Base-by-base conservation (phyloP, 2,888 invertebrate species). In the Xanthia icteritia region DNA sequence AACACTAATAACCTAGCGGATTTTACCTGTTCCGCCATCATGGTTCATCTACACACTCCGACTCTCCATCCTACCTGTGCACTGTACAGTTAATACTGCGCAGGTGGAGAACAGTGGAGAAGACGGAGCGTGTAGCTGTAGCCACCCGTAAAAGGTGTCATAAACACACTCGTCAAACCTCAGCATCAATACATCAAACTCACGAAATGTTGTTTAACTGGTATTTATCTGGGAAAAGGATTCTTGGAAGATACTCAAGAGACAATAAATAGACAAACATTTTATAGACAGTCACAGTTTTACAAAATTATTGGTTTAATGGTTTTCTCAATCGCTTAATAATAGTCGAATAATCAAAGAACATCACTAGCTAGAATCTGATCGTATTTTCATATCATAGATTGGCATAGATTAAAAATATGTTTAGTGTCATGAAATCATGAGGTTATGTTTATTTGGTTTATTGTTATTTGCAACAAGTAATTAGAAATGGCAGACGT, bases 401-500 rank as follows among this genome's bases (percentile, higher is more conserved):
- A n/a, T n/a, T n/a, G n/a, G 3, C 27, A 58, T 15, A 74, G 39
- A 60, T 15, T 31, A 66, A 8, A 65, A 58, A 60, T 45, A 67
- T 31, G 8, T 54, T 31, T 31, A 27, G 58, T 72, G 77, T 73
- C 27, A 36, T 42, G 17, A 51, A 61, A 61, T 69, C 42, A 56
- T 72, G 79, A 61, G 79, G 65, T 51, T 70, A 60, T 72, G 51
- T 23, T 48, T 60, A 65, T 67, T 48, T 65, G 27, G 48, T n/a
- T 9, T 9, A 23, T 42, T 48, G 17, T 27, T 42, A 51, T 23
- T 65, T 64, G 56, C 54, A 51, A 4, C 17, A 64, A 70, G 11
- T 65, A 36, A 54, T 51, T 73, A 61, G 88, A 76, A 78, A 96
- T 96, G 96, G 92, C 93, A 78, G 94, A 95, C 84, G 81, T 96